These are phyloP conservation scores for Cebus imitator DNA, from an alignment of 2,113 vertebrate genomes.

Conservation along the genomic window DNA sequence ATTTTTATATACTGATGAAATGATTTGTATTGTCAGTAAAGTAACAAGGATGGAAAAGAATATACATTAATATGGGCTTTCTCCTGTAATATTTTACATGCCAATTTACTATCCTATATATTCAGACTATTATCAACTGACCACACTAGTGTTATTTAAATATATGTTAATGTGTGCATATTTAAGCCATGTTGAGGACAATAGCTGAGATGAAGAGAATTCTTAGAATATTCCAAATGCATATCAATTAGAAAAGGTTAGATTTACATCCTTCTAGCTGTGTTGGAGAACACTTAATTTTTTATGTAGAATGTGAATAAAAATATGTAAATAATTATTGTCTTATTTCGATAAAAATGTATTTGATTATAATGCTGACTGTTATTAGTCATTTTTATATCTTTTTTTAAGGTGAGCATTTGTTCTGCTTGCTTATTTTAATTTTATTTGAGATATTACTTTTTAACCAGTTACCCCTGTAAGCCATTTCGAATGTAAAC, in stretches of 20 bases:
- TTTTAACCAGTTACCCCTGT: not conserved
- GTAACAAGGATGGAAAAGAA: not conserved
- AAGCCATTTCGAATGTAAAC: not conserved
- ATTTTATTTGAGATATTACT: not conserved
- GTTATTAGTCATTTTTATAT: not conserved
- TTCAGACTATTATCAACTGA: conserved; percentile 23
- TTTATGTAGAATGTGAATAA: not conserved
- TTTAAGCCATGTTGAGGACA: conserved; percentile 34
- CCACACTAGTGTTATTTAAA: conserved; percentile 18
- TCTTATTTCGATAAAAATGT: conserved; percentile 17
- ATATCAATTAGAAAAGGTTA: not conserved
- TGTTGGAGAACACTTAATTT: not conserved
- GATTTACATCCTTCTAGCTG: not conserved
- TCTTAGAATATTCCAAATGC: conserved; percentile 37
- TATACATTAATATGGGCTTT: not conserved
- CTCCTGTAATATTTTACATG: not conserved
- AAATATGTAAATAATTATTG: not conserved
- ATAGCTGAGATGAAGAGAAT: not conserved
- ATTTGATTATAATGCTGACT: not conserved
- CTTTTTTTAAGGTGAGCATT: not conserved
- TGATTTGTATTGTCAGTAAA: not conserved
- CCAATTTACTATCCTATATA: conserved; percentile 1
- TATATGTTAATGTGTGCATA: conserved; percentile 47
- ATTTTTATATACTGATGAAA: conserved; percentile 3
- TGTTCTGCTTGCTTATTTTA: not conserved